phyloP scores from a whole-genome alignment of 2,888 invertebrate species.

The Galeruca laticollis region DNA sequence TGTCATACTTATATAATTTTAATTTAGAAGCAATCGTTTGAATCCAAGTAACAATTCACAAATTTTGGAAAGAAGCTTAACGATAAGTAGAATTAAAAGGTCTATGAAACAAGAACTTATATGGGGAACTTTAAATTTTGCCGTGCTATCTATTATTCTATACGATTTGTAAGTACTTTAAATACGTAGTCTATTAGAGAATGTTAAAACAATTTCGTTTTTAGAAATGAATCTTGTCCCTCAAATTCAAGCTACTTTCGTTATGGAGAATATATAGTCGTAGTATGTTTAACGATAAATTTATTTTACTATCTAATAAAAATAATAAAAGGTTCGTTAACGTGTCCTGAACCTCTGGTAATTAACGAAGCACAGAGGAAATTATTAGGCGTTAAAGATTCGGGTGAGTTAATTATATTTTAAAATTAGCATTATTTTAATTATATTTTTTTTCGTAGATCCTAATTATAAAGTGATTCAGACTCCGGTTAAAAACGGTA shows the following conservation, averaged over 20 bases:
- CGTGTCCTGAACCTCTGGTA: constrained; percentile 64
- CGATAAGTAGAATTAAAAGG: constrained; percentile 68
- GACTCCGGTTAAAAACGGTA: constrained; percentile 44
- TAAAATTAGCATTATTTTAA: not conserved
- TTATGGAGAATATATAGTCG: constrained; percentile 66
- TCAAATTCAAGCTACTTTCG: constrained; percentile 65
- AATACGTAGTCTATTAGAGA: not conserved
- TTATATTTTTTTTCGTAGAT: constrained; percentile 49
- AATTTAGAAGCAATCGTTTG: constrained; percentile 4
- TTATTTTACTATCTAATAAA: constrained; percentile 69
- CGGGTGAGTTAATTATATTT: constrained; percentile 54
- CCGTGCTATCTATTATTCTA: constrained; percentile 69
- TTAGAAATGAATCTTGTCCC: constrained; percentile 66
- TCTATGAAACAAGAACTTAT: constrained; percentile 70
- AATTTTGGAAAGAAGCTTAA: constrained; percentile 70
- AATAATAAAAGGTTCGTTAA: constrained; percentile 64
- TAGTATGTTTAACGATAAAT: constrained; percentile 67
- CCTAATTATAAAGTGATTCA: constrained; percentile 54
- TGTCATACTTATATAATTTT: not conserved
- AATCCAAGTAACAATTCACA: constrained; percentile 57
- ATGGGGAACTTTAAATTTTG: constrained; percentile 73
- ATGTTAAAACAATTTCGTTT: constrained; percentile 38
- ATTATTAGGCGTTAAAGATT: constrained; percentile 69
- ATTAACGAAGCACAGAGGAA: constrained; percentile 69
- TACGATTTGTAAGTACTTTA: constrained; percentile 73